Percentiles rank a stretch among this genome's conserved stretches.
Conservation (phyloP, 1,140 invertebrate genomes). For the Epicauta chinensis region DNA sequence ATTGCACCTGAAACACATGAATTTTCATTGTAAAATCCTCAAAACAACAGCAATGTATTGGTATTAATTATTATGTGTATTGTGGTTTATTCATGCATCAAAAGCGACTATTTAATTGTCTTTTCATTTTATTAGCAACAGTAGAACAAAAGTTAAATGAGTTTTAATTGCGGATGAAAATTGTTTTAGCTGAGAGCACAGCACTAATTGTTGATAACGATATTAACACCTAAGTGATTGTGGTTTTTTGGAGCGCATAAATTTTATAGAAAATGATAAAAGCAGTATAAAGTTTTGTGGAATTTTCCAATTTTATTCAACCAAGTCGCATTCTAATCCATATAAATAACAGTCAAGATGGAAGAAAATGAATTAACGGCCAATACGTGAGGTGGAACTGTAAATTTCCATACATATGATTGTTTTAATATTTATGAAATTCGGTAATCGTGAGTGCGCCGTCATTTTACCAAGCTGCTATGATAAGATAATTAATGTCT, state of each 20-base stretch:
- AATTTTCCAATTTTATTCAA: too few relatives aligned
- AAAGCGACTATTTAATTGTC: neutral
- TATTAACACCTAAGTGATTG: conserved; percentile 13
- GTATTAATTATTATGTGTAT: neutral
- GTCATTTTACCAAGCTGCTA: too few relatives aligned
- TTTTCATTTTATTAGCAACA: neutral
- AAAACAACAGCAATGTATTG: too few relatives aligned
- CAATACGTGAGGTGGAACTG: too few relatives aligned
- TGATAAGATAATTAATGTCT: neutral
- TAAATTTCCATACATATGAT: too few relatives aligned
- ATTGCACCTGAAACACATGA: conserved; percentile 65
- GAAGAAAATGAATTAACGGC: too few relatives aligned
- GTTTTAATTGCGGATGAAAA: conserved; percentile 19
- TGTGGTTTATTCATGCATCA: too few relatives aligned
- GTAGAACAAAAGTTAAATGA: conserved; percentile 2
- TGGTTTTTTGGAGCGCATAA: conserved; percentile 1
- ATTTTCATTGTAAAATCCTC: neutral
- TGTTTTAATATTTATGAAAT: too few relatives aligned
- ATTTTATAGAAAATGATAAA: conserved; percentile 4
- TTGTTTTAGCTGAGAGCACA: conserved; percentile 12
- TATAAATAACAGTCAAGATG: too few relatives aligned
- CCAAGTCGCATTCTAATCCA: too few relatives aligned
- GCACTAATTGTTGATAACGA: conserved; percentile 20
- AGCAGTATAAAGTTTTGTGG: too few relatives aligned
- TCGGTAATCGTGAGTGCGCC: too few relatives aligned